Conservation (phyloP, 2,888 invertebrate species). For the Orchesella flavescens region DNA sequence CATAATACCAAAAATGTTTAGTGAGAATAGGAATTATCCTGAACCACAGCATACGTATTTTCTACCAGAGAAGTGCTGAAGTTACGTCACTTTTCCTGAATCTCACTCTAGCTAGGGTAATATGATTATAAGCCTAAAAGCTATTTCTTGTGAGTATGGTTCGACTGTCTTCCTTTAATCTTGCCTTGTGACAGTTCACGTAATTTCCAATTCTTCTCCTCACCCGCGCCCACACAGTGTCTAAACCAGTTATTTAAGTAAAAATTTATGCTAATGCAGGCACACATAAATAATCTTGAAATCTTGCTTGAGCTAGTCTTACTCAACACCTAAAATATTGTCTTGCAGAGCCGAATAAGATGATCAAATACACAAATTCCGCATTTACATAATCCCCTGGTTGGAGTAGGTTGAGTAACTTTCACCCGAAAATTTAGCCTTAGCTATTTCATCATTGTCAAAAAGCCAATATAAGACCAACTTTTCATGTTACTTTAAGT, state of each 20-base stretch:
- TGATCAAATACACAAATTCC: constrained; percentile 56
- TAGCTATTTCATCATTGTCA: constrained; percentile 4
- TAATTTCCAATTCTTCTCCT: not conserved
- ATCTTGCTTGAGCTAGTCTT: constrained; percentile 7
- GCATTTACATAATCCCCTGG: constrained; percentile 62
- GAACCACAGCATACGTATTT: too few species aligned
- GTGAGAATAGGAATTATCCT: too few species aligned
- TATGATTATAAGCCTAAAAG: too few species aligned
- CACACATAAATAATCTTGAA: not conserved
- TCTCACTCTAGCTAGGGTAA: too few species aligned
- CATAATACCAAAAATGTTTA: too few species aligned
- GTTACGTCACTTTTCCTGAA: too few species aligned
- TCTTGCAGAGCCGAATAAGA: not conserved
- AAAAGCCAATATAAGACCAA: too few species aligned
- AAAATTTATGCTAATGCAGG: not conserved
- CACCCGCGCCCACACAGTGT: constrained; percentile 3
- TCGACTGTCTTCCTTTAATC: not conserved
- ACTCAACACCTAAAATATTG: not conserved
- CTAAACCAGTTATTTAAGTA: constrained; percentile 20
- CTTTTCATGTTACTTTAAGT: not conserved
- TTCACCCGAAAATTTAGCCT: constrained; percentile 35
- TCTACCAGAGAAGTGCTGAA: too few species aligned
- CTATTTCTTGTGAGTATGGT: too few species aligned
- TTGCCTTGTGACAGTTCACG: constrained; percentile 9
- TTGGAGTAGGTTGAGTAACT: constrained; percentile 15